phyloP scores from a whole-genome alignment of 2,113 vertebrate species.

The Felis catus region DNA sequence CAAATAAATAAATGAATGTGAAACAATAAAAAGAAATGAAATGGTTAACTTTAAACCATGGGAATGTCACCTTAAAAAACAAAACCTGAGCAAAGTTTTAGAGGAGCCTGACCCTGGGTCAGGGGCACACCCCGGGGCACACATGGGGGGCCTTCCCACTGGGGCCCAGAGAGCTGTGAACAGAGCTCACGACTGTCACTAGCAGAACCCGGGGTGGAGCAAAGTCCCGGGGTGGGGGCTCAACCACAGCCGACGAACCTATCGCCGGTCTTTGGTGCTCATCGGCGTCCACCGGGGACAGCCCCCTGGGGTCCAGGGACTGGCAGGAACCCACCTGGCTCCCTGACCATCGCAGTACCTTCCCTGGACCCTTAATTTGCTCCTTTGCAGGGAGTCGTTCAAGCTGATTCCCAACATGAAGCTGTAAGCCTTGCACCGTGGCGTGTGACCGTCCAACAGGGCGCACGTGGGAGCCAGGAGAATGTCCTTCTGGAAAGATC shows the following conservation, averaged over 20 bases:
- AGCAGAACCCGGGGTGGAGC: fast-evolving
- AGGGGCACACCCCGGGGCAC: fast-evolving
- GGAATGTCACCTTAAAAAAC: not conserved
- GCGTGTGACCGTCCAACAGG: not conserved
- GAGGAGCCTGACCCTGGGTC: not conserved
- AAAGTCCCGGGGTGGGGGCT: fast-evolving
- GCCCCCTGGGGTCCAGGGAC: not conserved
- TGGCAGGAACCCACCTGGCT: not conserved
- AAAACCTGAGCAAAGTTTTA: not conserved
- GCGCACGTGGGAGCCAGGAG: not conserved
- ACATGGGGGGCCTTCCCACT: fast-evolving
- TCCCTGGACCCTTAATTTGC: not conserved
- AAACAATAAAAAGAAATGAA: no score
- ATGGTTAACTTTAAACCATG: not conserved
- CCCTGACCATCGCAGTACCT: fast-evolving
- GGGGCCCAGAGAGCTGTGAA: fast-evolving
- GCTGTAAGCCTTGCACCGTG: not conserved
- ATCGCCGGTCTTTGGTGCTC: fast-evolving
- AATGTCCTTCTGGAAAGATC: not conserved
- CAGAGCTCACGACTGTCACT: fast-evolving
- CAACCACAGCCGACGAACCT: fast-evolving
- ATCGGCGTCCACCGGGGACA: slow-evolving; percentile 67
- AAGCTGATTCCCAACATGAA: not conserved
- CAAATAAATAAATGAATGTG: no score
- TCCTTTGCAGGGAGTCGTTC: not conserved